Evolutionary conservation across 2,888 invertebrate genomes (phyloP).

Genomic region (Ophioninae sp.): DNA sequence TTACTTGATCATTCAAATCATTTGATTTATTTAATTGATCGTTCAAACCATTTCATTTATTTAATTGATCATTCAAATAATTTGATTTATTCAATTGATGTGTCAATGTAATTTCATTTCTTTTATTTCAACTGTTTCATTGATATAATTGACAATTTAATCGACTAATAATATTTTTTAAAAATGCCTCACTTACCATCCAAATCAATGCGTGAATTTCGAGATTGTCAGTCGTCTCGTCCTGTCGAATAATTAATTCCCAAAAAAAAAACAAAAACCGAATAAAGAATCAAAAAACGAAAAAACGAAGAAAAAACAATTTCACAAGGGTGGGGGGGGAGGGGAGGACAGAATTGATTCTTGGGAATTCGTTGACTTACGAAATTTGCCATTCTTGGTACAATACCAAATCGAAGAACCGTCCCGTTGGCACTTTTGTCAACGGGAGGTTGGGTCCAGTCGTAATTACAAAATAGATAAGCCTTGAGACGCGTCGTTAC

Average conservation of each 20-base stretch:
- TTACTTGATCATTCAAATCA: no score
- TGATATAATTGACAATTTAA: background rate
- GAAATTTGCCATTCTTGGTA: constrained; percentile 33
- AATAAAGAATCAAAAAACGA: background rate
- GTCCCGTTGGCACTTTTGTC: background rate
- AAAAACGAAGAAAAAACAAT: background rate
- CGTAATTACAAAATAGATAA: constrained; percentile 33
- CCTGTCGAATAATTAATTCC: constrained; percentile 9
- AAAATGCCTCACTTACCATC: constrained; percentile 17
- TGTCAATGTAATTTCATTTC: no score
- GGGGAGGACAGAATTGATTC: no score
- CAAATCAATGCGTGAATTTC: constrained; percentile 16
- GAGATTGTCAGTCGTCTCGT: constrained; percentile 18
- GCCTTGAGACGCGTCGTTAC: background rate
- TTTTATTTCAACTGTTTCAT: no score
- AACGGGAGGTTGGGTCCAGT: background rate
- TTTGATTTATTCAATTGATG: no score
- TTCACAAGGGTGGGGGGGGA: no score
- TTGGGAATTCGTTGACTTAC: constrained; percentile 1
- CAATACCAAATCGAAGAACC: background rate
- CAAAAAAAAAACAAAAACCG: background rate
- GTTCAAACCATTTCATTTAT: no score
- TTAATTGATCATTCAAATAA: no score
- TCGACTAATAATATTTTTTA: no score
- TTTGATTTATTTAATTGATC: no score